Evolutionary conservation across 2,888 invertebrate genomes (phyloP), one percentile per base, ranked within the genome.

Genomic region (Zygogramma bicolorata): DNA sequence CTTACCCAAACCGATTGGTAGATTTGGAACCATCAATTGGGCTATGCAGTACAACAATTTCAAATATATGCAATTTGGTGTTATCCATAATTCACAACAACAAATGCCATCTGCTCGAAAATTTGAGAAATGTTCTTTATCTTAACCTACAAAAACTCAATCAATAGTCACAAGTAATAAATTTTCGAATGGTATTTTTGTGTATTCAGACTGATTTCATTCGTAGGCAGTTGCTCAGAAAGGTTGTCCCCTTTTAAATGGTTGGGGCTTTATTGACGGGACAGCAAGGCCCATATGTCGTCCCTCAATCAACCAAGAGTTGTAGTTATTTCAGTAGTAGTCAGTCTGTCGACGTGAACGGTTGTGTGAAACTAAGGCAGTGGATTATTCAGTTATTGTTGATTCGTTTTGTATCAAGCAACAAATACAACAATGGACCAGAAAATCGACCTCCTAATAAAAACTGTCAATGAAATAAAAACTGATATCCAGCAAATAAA

Each of bases 221-320:
- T 18, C 18, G 8, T 65, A 53, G 53, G 53, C 29, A 15, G 29
- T 66, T 53, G 18, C n/a, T 20, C 15, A 8, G 22, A 66, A 66
- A 58, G 66, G 58, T 18, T 15, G 29, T 58, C 58, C 66, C n/a
- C n/a, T 66, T 10, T 3, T 18, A 38, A 66, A 66, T 66, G 57
- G 59, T 49, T 66, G 58, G 58, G 66, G 58, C 38, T 66, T 66
- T 40, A 66, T 66, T 58, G 66, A 66, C 40, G 66, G 66, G 3
- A 66, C 66, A 20, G 66, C n/a, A 20, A 34, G 66, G 15, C 57
- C 57, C 13, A 66, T 66, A 40, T 66, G 66, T 22, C 25, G 66
- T 3, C 66, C 57, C 6, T 29, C 57, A 18, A 57, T 22, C 27
- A 38, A 58, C 13, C 59, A 66, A 38, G 58, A 57, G 34, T 6